Evolutionary conservation across 2,888 invertebrate genomes (phyloP), one percentile per base, ranked within the genome.

Genomic region (Ferdinandea cuprea): DNA sequence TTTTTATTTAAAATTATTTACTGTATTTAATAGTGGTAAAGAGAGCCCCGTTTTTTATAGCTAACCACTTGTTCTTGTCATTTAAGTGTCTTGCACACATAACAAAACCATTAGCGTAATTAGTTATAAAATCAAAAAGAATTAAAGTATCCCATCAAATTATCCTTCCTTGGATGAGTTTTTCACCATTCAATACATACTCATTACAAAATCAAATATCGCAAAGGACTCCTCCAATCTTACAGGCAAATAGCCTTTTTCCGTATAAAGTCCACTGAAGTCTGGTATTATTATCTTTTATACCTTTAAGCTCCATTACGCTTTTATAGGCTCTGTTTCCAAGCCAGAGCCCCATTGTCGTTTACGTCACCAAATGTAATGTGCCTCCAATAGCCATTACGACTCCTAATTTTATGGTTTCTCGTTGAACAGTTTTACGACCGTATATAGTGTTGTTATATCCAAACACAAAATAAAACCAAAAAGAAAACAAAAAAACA

Each of bases 351-450:
- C 9, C 19, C 30, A 6, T 11, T 21, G 40, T 59, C 13, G 15
- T 50, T 42, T 21, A 8, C 21, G 25, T 56, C 68, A 42, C 44
- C 65, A 59, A n/a, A 54, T 59, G 13, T n/a, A 17, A 32, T 30
- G 40, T 17, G 54, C 54, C 48, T 58, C 50, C 68, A 59, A 69
- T 73, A 46, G 46, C 68, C 79, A 68, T 69, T 68, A 66, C 54
- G 61, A 48, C 25, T 35, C 58, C 17, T 58, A 58, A 79, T 79
- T 79, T 80, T 44, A 80, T 54, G 68, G 42, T 63, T 74, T 80
- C 50, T 69, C 76, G 69, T 65, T 58, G 58, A 69, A 52, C 80
- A 65, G 44, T 69, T 76, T 80, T 58, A 80, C 50, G 69, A 69
- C 15, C 37, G 7, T 59, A n/a, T n/a, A n/a, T n/a, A 65, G 56